Base-by-base conservation (phyloP, 92 coral and sea anemone species). In the Siderastrea siderea region DNA sequence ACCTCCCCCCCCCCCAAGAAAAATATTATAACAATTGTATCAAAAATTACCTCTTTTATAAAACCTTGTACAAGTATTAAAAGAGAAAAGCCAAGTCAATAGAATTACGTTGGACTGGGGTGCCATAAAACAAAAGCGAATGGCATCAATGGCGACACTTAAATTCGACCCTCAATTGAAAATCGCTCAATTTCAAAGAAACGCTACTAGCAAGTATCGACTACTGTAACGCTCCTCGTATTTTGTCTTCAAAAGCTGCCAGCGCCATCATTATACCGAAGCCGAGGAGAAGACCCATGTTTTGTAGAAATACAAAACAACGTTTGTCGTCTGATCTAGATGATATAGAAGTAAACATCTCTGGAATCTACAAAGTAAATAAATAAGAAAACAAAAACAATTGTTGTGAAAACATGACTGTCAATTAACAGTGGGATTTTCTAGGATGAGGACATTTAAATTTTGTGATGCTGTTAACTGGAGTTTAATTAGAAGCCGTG, bases 221-320 rank as follows among this genome's bases (percentile, higher is more conserved):
- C 75, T 81, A 81, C 13, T 57, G 77, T 48, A 82, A 57, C 7
- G 74, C 59, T 49, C 75, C 77, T 69, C 83, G 89, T 13, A 94
- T 92, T 78, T 71, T 83, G 26, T 83, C 87, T 89, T 94, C 94
- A 87, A 94, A 94, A 1, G 86, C 90, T 6, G 97, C 97, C 50
- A 94, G 63, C 5, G 82, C 47, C 38, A 87, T 82, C 97, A 94
- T 94, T 14, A 91, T 76, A 7, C 75, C 54, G 53, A 94, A 89
- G 3, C 97, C 97, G 46, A 91, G 5, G 54, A 94, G 12, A 43
- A 94, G 86, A 38, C 97, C 97, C 44, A 86, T 69, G 65, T 94
- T 94, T 86, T 94, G 97, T 2, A 90, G 74, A 2, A 71, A 49
- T 58, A 94, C 78, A 43, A 94, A 55, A 15, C 47, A 63, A 60